Conservation (phyloP, 1,140 invertebrate genomes). For the Anastatus disparis region DNA sequence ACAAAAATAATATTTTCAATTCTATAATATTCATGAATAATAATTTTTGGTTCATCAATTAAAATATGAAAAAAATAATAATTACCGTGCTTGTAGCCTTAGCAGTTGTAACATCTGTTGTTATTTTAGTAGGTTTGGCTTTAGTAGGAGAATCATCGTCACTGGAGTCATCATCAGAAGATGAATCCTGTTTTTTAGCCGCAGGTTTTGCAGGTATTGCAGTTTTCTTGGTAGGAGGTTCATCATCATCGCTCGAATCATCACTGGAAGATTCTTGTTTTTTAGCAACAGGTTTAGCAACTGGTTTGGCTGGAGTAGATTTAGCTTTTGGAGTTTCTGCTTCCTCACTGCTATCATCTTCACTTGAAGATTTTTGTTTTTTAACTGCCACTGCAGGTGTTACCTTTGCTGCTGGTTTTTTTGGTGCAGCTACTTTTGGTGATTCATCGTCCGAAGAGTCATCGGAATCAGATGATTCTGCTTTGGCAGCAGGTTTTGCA, state of each 20-base stretch:
- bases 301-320: constrained; percentile 22
- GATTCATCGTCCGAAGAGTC: neutral
- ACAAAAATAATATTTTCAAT: no score
- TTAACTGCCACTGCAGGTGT: constrained; percentile 5
- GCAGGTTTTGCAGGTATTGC: constrained; percentile 12
- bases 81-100: constrained; percentile 17
- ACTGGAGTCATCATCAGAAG: constrained; percentile 54
- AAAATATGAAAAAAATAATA: neutral
- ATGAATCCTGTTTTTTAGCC: constrained; percentile 44
- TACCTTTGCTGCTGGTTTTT: neutral
- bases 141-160: constrained; percentile 48
- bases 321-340: constrained; percentile 44
- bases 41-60: no score
- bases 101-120: neutral
- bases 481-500: constrained; percentile 27
- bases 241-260: constrained; percentile 47
- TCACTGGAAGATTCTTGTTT: constrained; percentile 40
- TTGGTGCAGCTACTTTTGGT: neutral
- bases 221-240: constrained; percentile 34
- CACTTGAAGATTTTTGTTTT: constrained; percentile 51
- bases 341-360: constrained; percentile 55
- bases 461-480: constrained; percentile 9
- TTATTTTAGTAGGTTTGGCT: constrained; percentile 24
- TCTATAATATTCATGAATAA: no score
- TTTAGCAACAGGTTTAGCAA: constrained; percentile 32